Evolutionary conservation across 37 sponge, comb jelly and placozoan genomes (phyloP).

Genomic region (Tethya wilhelma): DNA sequence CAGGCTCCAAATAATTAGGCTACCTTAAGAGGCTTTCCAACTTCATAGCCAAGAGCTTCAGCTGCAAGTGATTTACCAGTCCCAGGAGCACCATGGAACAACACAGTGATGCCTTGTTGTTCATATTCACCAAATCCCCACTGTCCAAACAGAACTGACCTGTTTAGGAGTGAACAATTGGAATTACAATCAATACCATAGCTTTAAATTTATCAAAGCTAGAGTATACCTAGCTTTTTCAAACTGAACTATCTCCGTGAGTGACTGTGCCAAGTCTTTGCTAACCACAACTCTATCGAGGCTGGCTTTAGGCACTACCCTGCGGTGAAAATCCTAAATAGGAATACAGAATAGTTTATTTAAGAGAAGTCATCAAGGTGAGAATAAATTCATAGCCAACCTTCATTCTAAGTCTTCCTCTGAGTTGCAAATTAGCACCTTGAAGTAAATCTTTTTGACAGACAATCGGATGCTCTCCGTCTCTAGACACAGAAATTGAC

Average conservation of each 20-base stretch:
- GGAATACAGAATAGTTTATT: neutral
- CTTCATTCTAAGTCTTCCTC: conserved; percentile 89
- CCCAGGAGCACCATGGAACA: conserved; percentile 84
- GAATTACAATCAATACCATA: neutral
- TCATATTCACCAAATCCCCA: conserved; percentile 81
- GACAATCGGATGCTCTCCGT: conserved; percentile 76
- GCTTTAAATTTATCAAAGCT: no score
- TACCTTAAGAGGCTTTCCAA: conserved; percentile 86
- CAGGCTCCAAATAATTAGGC: neutral
- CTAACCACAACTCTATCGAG: conserved; percentile 72
- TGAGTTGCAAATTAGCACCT: conserved; percentile 86
- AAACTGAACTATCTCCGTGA: conserved; percentile 83
- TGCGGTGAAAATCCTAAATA: conserved; percentile 78
- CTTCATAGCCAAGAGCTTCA: conserved; percentile 89
- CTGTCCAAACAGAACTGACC: conserved; percentile 87
- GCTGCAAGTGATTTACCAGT: conserved; percentile 87
- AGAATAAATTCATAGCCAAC: conserved; percentile 9
- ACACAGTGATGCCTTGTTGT: conserved; percentile 72
- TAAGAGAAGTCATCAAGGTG: neutral
- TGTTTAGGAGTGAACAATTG: neutral
- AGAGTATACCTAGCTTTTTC: conserved; percentile 80
- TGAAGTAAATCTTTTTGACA: conserved; percentile 71
- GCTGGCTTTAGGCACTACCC: conserved; percentile 71
- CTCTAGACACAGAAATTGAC: conserved; percentile 83
- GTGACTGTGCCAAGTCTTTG: conserved; percentile 38